phyloP scores from a whole-genome alignment of 2,797 vertebrate species.

The Monodelphis domestica region DNA sequence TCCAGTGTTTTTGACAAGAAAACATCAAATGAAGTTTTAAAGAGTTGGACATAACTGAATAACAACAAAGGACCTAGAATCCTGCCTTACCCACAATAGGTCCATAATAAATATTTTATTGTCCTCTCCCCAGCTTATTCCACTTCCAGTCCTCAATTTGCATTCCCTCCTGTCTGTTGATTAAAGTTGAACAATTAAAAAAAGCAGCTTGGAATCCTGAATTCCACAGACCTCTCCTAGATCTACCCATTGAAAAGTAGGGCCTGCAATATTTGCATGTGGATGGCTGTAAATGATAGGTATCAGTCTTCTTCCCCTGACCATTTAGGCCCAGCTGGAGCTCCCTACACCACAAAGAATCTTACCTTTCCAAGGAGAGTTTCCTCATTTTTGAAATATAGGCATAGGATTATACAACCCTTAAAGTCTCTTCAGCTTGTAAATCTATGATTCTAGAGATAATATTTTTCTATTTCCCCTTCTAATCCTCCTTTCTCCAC shows the following conservation, averaged over 20 bases:
- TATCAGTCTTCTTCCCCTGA: neutral
- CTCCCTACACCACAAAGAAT: slow-evolving; percentile 38
- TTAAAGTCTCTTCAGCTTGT: neutral
- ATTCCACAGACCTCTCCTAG: neutral
- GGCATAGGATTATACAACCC: neutral
- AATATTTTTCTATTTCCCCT: neutral
- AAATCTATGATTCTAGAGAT: neutral
- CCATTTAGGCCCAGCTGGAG: neutral
- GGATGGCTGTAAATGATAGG: slow-evolving; percentile 17
- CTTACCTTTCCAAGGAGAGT: neutral
- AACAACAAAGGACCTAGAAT: neutral
- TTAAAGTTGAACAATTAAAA: neutral
- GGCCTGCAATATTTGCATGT: neutral
- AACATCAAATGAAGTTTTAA: neutral
- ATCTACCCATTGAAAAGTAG: neutral
- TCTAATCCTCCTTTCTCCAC: neutral
- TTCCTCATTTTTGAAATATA: neutral
- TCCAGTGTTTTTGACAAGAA: neutral
- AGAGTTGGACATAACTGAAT: neutral
- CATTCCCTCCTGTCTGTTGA: neutral
- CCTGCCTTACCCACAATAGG: neutral
- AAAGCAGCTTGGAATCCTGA: neutral
- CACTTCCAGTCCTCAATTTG: neutral
- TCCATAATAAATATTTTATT: neutral
- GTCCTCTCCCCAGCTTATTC: neutral